phyloP scores from a whole-genome alignment of 2,113 vertebrate species.

The Antechinus stuartii region DNA sequence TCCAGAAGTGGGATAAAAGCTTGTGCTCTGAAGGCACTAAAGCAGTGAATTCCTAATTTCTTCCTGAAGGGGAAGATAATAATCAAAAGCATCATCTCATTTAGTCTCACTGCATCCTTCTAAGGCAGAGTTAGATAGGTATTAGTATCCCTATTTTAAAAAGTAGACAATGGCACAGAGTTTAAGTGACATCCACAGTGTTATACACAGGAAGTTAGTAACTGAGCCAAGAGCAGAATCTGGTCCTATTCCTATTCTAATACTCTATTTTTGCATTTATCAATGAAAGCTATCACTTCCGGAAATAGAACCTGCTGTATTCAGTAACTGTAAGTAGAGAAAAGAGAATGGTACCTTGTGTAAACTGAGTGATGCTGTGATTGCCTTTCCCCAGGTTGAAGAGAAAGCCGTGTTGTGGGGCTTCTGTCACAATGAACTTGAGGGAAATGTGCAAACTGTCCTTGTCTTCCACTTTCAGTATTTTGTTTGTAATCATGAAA shows the following conservation, averaged over 20 bases:
- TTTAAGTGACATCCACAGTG: neutral
- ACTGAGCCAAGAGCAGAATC: neutral
- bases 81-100: neutral
- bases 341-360: slow-evolving; percentile 89
- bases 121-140: neutral
- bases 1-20: neutral
- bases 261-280: neutral
- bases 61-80: neutral
- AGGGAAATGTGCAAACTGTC: slow-evolving; percentile 89
- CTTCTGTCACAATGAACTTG: slow-evolving; percentile 88
- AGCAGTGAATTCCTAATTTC: neutral
- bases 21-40: neutral
- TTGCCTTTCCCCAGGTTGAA: slow-evolving; percentile 93
- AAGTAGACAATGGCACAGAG: neutral
- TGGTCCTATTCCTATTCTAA: neutral
- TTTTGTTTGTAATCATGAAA: slow-evolving; percentile 93
- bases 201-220: neutral
- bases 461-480: slow-evolving; percentile 92
- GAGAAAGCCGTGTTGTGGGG: slow-evolving; percentile 91
- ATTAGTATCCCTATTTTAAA: neutral
- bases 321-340: slow-evolving; percentile 9
- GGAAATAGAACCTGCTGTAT: neutral
- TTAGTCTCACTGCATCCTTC: neutral
- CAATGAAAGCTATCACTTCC: neutral
- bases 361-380: slow-evolving; percentile 91